A percentile compares a stretch with the other conserved stretches of the same genome.
Conservation (phyloP, 2,113 vertebrate species). For the Lucifuga dentata region DNA sequence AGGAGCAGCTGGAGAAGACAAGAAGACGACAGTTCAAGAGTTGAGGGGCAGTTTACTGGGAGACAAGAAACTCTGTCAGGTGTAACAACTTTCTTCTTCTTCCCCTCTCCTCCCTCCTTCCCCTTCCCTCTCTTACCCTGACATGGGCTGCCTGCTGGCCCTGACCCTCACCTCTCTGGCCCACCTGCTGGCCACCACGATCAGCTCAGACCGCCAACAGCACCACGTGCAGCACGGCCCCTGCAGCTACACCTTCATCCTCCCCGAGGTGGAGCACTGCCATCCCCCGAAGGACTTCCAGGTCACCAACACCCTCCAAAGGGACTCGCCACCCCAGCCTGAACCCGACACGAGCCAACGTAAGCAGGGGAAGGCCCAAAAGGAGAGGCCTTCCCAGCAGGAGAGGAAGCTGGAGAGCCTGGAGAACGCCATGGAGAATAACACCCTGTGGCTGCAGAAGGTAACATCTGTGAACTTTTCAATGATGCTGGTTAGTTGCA, state of each 20-base stretch:
- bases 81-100: slow-evolving; percentile 25
- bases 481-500: too few relatives aligned
- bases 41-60: slow-evolving; percentile 18
- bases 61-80: slow-evolving; percentile 25
- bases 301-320: slow-evolving; percentile 84
- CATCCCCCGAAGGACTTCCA: slow-evolving; percentile 70
- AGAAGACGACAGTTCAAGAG: slow-evolving; percentile 22
- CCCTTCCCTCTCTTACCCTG: slow-evolving; percentile 23
- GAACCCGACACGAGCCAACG: slow-evolving; percentile 39
- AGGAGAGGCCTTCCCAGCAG: slow-evolving; percentile 76
- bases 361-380: slow-evolving; percentile 41
- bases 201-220: slow-evolving; percentile 71
- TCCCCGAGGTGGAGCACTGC: slow-evolving; percentile 84
- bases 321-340: slow-evolving; percentile 76
- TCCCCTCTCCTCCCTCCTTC: not conserved
- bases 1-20: slow-evolving; percentile 31
- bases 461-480: slow-evolving; percentile 69
- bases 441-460: slow-evolving; percentile 89
- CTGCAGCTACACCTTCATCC: slow-evolving; percentile 88
- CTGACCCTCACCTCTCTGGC: slow-evolving; percentile 73
- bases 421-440: slow-evolving; percentile 85
- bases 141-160: slow-evolving; percentile 74
- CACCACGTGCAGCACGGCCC: slow-evolving; percentile 84
- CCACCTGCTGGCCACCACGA: slow-evolving; percentile 53
- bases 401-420: slow-evolving; percentile 82